These are phyloP conservation scores for Thoracochromis brauschi DNA, from an alignment of 2,113 vertebrate species.

Conservation along the genomic window DNA sequence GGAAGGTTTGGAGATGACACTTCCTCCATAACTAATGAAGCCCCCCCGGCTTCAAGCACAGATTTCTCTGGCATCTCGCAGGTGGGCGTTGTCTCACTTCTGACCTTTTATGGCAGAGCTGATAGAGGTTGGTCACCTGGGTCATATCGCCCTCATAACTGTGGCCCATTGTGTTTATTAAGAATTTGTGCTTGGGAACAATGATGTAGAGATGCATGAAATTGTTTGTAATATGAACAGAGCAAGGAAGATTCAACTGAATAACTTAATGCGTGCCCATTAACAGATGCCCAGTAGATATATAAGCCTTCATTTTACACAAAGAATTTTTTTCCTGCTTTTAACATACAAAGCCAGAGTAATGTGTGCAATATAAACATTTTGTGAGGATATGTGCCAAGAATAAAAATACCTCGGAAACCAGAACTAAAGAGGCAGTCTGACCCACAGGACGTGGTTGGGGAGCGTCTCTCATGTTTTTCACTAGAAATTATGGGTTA, in stretches of 20 bases:
- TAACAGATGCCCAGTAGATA: not conserved
- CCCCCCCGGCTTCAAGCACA: not conserved
- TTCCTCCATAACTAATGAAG: not conserved
- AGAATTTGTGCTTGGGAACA: not conserved
- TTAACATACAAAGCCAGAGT: not conserved
- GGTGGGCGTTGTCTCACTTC: conserved; percentile 28
- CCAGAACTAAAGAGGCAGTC: not conserved
- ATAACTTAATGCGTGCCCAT: fast-evolving
- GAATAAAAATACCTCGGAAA: not conserved
- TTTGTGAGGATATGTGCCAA: not conserved
- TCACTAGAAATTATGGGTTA: not conserved
- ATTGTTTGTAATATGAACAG: not conserved
- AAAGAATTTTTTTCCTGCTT: not conserved
- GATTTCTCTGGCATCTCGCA: conserved; percentile 26
- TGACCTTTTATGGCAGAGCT: conserved; percentile 11
- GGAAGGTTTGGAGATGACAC: not conserved
- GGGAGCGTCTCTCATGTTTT: fast-evolving
- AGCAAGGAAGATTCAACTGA: not conserved
- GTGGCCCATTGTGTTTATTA: not conserved
- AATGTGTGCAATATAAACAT: fast-evolving
- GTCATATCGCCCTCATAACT: not conserved
- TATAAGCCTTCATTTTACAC: not conserved
- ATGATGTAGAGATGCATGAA: not conserved
- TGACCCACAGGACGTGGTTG: not conserved
- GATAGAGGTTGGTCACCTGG: not conserved